Evolutionary conservation across 2,888 invertebrate genomes (phyloP), one percentile per base, ranked within the genome.

Genomic region (Noctua comes): DNA sequence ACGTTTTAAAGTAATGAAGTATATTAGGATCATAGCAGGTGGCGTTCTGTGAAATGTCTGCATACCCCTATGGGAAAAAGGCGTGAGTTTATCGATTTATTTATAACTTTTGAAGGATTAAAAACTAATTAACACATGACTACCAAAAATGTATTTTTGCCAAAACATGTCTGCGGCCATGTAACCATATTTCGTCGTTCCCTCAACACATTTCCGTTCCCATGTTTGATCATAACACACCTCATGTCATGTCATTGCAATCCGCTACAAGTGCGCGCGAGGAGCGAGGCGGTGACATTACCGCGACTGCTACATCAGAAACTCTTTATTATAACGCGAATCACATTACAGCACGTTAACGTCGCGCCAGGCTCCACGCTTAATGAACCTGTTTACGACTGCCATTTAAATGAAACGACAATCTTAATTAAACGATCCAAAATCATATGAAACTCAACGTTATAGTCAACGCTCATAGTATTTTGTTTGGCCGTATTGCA

Each of bases 381-480:
- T 80, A 82, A 78, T 73, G 76, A 82, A 87, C 73, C 78, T 76
- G 80, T 85, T 82, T 80, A 89, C 77, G 78, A 73, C 83, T 62
- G 31, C 64, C 48, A 80, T 81, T 81, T 85, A 77, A 80, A 79
- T 74, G 24, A 79, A 89, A 83, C 76, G 69, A 80, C 77, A 74
- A 74, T 71, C 73, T 76, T 79, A 85, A 82, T 85, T 87, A 85
- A 87, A 79, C 71, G 66, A 75, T 75, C 62, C 73, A 68, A 77
- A 85, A 85, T 82, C 75, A 85, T 82, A 80, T 64, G 65, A 79
- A 87, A 71, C 43, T 65, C 68, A 70, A 74, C 77, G 59, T 77
- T 66, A 66, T 43, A 77, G 18, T 72, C 51, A 73, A 57, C 65
- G n/a, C 66, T 69, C 48, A 68, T 62, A 66, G 66, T 73, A 73